Base-by-base conservation (phyloP, 2,113 vertebrate genomes). In the Cinclus cinclus region DNA sequence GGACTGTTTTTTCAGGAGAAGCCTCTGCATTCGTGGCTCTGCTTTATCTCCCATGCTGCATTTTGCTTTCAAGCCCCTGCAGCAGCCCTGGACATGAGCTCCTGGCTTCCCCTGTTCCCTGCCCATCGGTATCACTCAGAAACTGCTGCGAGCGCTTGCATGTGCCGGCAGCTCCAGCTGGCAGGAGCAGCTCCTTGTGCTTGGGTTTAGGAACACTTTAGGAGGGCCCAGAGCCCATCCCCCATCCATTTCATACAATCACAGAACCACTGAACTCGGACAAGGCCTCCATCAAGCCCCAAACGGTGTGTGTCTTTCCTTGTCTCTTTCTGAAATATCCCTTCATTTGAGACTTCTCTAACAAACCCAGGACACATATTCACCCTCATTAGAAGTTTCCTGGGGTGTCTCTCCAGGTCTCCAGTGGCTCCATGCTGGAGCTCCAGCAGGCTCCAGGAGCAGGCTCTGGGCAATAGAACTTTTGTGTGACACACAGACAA, bases 11-110 rank as follows among this genome's bases (percentile, higher is more conserved):
- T 49, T 9, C 30, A 22, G 75, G 49, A 71, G 39, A 35, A 87
- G 21, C 60, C 44, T 23, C 22, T 21, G 46, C 2, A 0, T 49
- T 30, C 23, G 1, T 6, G 11, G n/a, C 39, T 85, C 39, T 70
- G 5, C 59, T 58, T 58, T 31, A 42, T 30, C 46, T 70, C 13
- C 41, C 25, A 22, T 0, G 0, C 53, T 55, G 14, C 35, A 3
- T 25, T 92, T 70, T 44, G 20, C 67, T 91, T 47, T 28, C 65
- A 41, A 46, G 21, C 25, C 50, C n/a, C 75, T 62, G 41, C 81
- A 84, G 83, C 52, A 50, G 3, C 35, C 27, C 79, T 55, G 44
- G 44, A 25, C 21, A 35, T 2, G 76, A 80, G 64, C 64, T 81
- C 37, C 13, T 31, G 4, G 3, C 50, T 73, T 64, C 46, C 69